Base-by-base conservation (phyloP, 2,797 vertebrate genomes). In the Spinus pinus region DNA sequence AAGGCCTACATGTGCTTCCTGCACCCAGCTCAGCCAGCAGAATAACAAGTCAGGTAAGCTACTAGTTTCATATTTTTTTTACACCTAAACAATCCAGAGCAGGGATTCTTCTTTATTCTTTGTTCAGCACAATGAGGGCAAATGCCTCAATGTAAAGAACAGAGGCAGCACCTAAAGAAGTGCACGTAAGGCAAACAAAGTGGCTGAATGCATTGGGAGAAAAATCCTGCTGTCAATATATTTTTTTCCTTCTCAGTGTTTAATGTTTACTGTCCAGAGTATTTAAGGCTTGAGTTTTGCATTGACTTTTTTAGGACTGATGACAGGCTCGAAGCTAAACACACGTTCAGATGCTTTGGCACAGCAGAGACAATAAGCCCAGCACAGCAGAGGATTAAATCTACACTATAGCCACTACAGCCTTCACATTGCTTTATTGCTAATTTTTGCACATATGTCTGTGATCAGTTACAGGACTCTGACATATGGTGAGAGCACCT, bases 361-460 rank as follows among this genome's bases (percentile, higher is more conserved):
- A 92, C 61, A 86, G 85, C 81, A 69, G 72, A 71, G n/a, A 91
- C 91, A 91, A 82, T 56, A 62, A 95, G 41, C 72, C 46, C 86
- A 66, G 86, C 91, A 88, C 75, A 93, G 92, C 77, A 88, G 86
- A 89, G 89, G 84, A 88, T 86, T 87, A 81, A 90, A 90, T 75
- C 72, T 79, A 61, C 58, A 41, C 90, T 56, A 14, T 1, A 72
- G 77, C 78, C 77, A 49, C 83, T 61, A 9, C 84, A 94, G 84
- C 35, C 35, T 78, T 77, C 9, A 2, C 58, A 1, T 56, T 46
- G 82, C 89, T 92, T 96, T 91, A 92, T 53, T 86, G 91, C 75
- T 91, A 83, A 91, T 95, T 96, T 93, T 69, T 91, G 84, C 91
- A 70, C 94, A 87, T 88, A 95, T 94, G 85, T 66, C 81, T 62